Base-by-base conservation (phyloP, 2,113 vertebrate species). In the Butorides virescens region DNA sequence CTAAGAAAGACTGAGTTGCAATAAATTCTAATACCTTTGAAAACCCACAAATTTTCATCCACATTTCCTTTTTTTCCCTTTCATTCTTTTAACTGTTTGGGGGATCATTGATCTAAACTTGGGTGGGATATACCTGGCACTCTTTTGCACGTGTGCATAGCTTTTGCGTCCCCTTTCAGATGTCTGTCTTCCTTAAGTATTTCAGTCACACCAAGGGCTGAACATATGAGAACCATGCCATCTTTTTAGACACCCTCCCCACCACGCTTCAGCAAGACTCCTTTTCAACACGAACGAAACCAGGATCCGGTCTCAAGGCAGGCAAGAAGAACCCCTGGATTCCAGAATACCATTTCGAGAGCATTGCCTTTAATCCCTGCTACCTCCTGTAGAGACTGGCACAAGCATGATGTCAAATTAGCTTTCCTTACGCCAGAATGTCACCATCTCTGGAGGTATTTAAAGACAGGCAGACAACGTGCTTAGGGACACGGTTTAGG, bases 91-190 rank as follows among this genome's bases (percentile, higher is more conserved):
- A 65, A 49, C 5, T 65, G 7, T 52, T 93, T 37, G 3, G 18
- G 14, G 16, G 18, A 56, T 42, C 44, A n/a, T 21, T 81, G 27
- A 55, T 42, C 50, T 42, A n/a, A 95, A 61, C 29, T 83, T 65
- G 15, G 25, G 61, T 44, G 23, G 61, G 25, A 65, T 13, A 56
- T 9, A 55, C 4, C n/a, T 56, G 23, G 10, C 23, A 47, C 32
- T 32, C 37, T 84, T 68, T n/a, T 72, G 9, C 5, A 21, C 5
- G 1, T 18, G 0, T 23, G 1, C 10, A 6, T 11, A 49, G 29
- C 13, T 46, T 89, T 85, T 61, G 2, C 5, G 3, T 46, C 5
- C 3, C 71, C 22, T 71, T 77, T 73, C 65, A 78, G 21, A 58
- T 21, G 2, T 49, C 19, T 42, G 9, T 37, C 26, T 61, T 65